Evolutionary conservation across 2,888 invertebrate genomes (phyloP), one percentile per base, ranked within the genome.

Genomic region (Pycnomerus fuliginosus): DNA sequence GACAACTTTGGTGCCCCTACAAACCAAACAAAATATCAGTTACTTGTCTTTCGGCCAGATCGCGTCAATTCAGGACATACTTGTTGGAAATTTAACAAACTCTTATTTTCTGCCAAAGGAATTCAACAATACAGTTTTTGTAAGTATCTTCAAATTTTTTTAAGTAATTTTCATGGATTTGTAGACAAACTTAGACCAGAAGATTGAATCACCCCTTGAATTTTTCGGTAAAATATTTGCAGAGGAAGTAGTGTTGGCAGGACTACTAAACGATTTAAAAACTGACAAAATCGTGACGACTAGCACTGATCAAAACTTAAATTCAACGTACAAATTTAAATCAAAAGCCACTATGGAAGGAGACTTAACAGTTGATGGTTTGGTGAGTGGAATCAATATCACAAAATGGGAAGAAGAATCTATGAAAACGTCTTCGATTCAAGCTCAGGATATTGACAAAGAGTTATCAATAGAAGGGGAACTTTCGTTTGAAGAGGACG

Each of bases 71-170:
- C 56, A 61, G 10, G 55, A 69, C 42, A 57, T 71, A 23, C 14
- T 36, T 16, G 70, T 71, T 16, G 56, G 52, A 8, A 55, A 60
- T 45, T 52, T 63, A 28, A 65, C 76, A 1, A 82, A 81, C 56
- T 70, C 63, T 1, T 47, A 69, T 1, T 61, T 74, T 50, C 60
- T 82, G 11, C 44, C 60, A 1, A 45, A 68, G 22, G 77, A 79
- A 56, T 73, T 69, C 39, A 43, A 62, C 11, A 77, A 78, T 44
- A 78, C 80, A 0, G 60, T 80, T 7, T 70, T 76, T 78, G 80
- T 79, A 67, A 65, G 66, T 10, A 7, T 20, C 8, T 7, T 20
- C 20, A 20, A n/a, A n/a, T n/a, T n/a, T n/a, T n/a, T n/a, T 60
- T 32, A 33, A 5, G 22, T 17, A 10, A 32, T 23, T 20, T 12